phyloP scores from a whole-genome alignment of 2,888 invertebrate genomes.

The Carcina quercana region DNA sequence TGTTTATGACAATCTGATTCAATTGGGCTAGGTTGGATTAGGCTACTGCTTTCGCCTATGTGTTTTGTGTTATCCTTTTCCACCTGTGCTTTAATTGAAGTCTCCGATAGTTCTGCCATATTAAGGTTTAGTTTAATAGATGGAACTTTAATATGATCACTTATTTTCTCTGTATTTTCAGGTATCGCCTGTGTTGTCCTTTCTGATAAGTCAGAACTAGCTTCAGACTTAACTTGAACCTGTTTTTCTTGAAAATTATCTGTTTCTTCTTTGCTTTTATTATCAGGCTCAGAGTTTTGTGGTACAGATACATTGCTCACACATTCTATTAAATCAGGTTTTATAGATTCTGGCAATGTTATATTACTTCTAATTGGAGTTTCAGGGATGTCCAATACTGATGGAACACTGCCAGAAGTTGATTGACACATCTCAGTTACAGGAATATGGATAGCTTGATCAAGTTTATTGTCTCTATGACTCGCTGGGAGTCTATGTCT shows the following conservation, averaged over 20 bases:
- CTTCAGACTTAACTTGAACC: not conserved
- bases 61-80: conserved; percentile 16
- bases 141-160: conserved; percentile 33
- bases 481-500: conserved; percentile 43
- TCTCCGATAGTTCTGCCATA: conserved; percentile 16
- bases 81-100: conserved; percentile 14
- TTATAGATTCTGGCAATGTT: not conserved
- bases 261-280: not conserved
- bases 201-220: not conserved
- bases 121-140: conserved; percentile 42
- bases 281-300: not conserved
- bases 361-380: not conserved
- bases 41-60: conserved; percentile 23
- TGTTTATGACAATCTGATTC: conserved; percentile 37
- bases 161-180: conserved; percentile 2
- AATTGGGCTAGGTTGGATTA: conserved; percentile 16
- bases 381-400: conserved; percentile 10
- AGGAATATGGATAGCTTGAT: conserved; percentile 20
- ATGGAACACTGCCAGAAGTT: conserved; percentile 33
- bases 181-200: not conserved
- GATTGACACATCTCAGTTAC: conserved; percentile 52
- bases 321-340: conserved; percentile 1
- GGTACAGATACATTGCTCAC: not conserved
- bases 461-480: conserved; percentile 29
- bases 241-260: not conserved